These are phyloP conservation scores for Candidula unifasciata DNA, from an alignment of 2,888 invertebrate species.

Conservation along the genomic window DNA sequence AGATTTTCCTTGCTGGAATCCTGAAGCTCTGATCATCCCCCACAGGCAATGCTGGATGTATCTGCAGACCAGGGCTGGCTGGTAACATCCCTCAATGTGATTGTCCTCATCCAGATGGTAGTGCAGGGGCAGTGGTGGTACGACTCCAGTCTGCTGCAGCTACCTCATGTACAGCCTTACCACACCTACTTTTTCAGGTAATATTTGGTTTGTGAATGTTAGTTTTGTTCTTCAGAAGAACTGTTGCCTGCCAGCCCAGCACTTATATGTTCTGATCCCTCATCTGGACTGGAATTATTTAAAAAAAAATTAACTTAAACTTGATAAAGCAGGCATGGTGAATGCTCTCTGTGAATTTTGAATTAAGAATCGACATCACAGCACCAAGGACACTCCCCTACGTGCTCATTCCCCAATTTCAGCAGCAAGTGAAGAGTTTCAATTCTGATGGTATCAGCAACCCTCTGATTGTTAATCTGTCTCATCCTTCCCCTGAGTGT, in stretches of 20 bases:
- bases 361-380: too few relatives aligned
- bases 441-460: too few relatives aligned
- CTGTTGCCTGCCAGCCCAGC: background rate
- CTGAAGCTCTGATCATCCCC: slow-evolving; percentile 52
- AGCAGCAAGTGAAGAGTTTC: too few relatives aligned
- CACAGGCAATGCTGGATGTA: slow-evolving; percentile 96
- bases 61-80: slow-evolving; percentile 94
- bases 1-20: background rate
- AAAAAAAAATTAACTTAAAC: too few relatives aligned
- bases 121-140: slow-evolving; percentile 93
- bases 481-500: too few relatives aligned
- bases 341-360: too few relatives aligned
- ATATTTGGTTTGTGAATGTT: slow-evolving; percentile 4
- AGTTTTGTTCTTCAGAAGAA: slow-evolving; percentile 72
- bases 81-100: slow-evolving; percentile 86
- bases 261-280: background rate
- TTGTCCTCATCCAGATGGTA: slow-evolving; percentile 88
- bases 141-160: slow-evolving; percentile 82
- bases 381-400: too few relatives aligned
- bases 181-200: slow-evolving; percentile 73
- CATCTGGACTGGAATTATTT: too few relatives aligned
- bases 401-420: too few relatives aligned
- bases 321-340: too few relatives aligned
- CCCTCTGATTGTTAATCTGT: too few relatives aligned
- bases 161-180: slow-evolving; percentile 86